A percentile compares a stretch with the other conserved stretches of the same genome.
Evolutionary conservation across 2,113 vertebrate genomes (phyloP).

Genomic region (Heterotilapia buettikoferi): DNA sequence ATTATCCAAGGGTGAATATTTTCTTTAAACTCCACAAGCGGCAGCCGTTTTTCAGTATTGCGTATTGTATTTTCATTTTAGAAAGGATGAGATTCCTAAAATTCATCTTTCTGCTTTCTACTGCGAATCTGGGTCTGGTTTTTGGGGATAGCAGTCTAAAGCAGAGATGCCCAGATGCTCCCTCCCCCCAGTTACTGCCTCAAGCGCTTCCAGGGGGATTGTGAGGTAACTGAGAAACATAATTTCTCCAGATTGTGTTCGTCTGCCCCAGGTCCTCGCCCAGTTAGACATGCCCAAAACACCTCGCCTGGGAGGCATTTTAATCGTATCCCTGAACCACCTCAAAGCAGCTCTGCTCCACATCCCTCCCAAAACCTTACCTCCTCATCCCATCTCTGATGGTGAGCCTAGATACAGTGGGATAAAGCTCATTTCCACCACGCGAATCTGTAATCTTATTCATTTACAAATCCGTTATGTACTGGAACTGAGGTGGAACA

Average conservation of each 20-base stretch:
- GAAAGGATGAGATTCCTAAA: background rate
- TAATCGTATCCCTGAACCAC: background rate
- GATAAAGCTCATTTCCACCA: background rate
- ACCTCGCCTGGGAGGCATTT: background rate
- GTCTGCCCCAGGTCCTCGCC: background rate
- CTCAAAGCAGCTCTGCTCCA: background rate
- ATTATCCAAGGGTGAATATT: background rate
- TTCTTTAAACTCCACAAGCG: background rate
- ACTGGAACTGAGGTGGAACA: background rate
- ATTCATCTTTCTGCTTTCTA: background rate
- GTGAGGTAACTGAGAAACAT: background rate
- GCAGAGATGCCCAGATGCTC: background rate
- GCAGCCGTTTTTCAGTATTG: background rate
- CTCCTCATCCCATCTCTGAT: background rate
- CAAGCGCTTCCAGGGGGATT: background rate
- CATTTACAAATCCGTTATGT: background rate
- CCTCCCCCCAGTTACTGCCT: background rate
- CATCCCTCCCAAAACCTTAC: background rate
- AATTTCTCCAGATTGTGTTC: background rate
- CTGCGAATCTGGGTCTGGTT: background rate
- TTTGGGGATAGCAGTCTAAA: background rate
- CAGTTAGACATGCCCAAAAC: background rate
- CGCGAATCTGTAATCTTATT: background rate
- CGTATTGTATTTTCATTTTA: background rate
- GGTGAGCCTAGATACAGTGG: background rate